Percentiles rank a stretch among this genome's conserved stretches.
phyloP scores from a whole-genome alignment of 2,797 vertebrate species.

The Yasuhikotakia modesta region DNA sequence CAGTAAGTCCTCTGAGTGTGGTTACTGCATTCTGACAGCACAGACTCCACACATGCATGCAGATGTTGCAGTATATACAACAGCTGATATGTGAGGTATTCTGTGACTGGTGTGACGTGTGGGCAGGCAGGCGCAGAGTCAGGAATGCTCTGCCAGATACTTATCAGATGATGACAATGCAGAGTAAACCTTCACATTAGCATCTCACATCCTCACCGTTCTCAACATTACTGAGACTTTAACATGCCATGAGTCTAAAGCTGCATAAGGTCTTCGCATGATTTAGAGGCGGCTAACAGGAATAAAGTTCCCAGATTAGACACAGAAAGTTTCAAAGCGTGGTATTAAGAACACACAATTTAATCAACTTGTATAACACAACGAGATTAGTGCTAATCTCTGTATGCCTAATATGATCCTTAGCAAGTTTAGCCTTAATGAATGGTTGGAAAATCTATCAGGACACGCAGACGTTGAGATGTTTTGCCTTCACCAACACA shows the following conservation, averaged over 20 bases:
- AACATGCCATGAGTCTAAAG: constrained; percentile 9
- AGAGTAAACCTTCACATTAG: constrained; percentile 29
- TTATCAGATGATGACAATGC: constrained; percentile 33
- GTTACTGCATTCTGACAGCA: not conserved
- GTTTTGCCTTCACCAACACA: constrained; percentile 18
- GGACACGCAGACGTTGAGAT: constrained; percentile 41
- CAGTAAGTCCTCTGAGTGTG: not conserved
- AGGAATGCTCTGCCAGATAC: constrained; percentile 26
- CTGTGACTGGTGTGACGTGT: constrained; percentile 32
- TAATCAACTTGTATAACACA: constrained; percentile 62
- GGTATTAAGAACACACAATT: constrained; percentile 71
- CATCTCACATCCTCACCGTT: constrained; percentile 25
- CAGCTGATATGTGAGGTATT: constrained; percentile 33
- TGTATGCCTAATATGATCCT: constrained; percentile 48
- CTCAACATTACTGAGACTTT: constrained; percentile 14
- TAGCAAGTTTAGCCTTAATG: constrained; percentile 51
- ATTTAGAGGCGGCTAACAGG: not conserved
- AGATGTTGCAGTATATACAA: constrained; percentile 10
- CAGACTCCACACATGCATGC: constrained; percentile 22
- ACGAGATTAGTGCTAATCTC: constrained; percentile 62
- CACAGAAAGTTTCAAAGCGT: constrained; percentile 66
- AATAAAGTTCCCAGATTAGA: constrained; percentile 34
- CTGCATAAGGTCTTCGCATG: constrained; percentile 3
- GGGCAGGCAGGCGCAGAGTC: constrained; percentile 37
- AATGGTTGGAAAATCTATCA: constrained; percentile 39